Evolutionary conservation across 2,797 vertebrate species (phyloP), one percentile per base, ranked within the genome.

Genomic region (Acanthornis magna): DNA sequence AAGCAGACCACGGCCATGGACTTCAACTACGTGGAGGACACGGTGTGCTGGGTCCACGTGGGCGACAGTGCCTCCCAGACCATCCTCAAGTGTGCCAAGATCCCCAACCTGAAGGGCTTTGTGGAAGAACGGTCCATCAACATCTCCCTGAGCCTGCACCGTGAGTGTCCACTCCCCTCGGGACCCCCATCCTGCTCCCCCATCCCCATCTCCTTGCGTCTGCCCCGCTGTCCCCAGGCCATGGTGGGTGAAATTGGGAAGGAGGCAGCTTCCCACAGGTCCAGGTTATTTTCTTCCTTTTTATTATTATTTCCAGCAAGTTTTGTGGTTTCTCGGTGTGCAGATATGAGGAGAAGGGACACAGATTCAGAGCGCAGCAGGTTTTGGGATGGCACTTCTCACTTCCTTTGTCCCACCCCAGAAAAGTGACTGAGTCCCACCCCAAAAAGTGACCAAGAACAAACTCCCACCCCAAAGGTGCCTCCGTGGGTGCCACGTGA

Each of bases 1-100:
- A 99, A 99, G 96, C 99, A 99, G 98, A 99, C 99, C 72, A 99
- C 99, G 10, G 99, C 99, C 65, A 99, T 99, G 99, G 99, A 99
- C 98, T 99, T 99, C 97, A 98, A 98, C 97, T 99, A 99, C 1
- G 95, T 98, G 1, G 98, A 99, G 13, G 99, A 99, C 97, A 99
- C 98, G 0, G 99, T 99, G 43, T 99, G 99, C 97, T 99, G 99
- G 99, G 98, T 99, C 25, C 98, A 99, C 7, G 98, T 99, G 74
- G 99, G 99, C 0, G 99, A 99, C 96, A 98, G 98, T 0, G 98
- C 99, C 5, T 93, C 98, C 36, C 98, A 98, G 94, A 99, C 99
- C 3, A 95, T 99, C 89, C 98, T 99, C 72, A 99, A 99, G 95
- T 99, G 99, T 7, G 99, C 99, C 97, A 98, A 97, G 95, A 99